Evolutionary conservation across 2,888 invertebrate genomes (phyloP).

Genomic region (Tetranychus truncatus): DNA sequence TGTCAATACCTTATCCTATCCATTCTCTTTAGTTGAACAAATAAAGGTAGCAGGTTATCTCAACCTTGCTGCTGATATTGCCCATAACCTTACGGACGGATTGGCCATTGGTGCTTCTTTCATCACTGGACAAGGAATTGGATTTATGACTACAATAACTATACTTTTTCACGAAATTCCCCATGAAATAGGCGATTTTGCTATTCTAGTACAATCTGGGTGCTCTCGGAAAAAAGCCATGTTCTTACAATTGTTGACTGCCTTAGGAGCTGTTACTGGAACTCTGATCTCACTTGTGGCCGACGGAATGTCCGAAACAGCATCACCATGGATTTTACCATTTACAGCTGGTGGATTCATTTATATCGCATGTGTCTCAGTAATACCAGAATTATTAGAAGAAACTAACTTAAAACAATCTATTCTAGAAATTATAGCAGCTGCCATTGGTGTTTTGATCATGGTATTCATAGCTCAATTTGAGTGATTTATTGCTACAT

Average conservation of each 20-base stretch:
- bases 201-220: constrained; percentile 91
- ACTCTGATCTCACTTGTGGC: constrained; percentile 68
- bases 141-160: constrained; percentile 71
- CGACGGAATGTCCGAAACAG: constrained; percentile 47
- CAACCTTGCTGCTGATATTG: constrained; percentile 91
- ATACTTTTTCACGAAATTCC: constrained; percentile 95
- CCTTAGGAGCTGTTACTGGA: constrained; percentile 80
- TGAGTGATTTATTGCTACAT: constrained; percentile 37
- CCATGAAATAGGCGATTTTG: constrained; percentile 98
- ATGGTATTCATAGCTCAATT: constrained; percentile 81
- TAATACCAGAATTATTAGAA: constrained; percentile 86
- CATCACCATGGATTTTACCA: constrained; percentile 67
- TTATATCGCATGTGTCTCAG: constrained; percentile 96
- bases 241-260: constrained; percentile 77
- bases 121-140: constrained; percentile 48
- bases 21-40: constrained; percentile 18
- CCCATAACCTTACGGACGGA: constrained; percentile 98
- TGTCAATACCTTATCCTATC: background rate
- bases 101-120: constrained; percentile 95
- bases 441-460: constrained; percentile 74
- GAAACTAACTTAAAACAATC: constrained; percentile 71
- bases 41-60: constrained; percentile 77
- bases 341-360: constrained; percentile 99
- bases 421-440: constrained; percentile 67
- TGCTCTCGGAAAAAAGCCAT: constrained; percentile 84